Percentiles rank a stretch among this genome's conserved stretches.
Conservation (phyloP, 2,888 invertebrate genomes). For the Disparrhopalites patrizii region DNA sequence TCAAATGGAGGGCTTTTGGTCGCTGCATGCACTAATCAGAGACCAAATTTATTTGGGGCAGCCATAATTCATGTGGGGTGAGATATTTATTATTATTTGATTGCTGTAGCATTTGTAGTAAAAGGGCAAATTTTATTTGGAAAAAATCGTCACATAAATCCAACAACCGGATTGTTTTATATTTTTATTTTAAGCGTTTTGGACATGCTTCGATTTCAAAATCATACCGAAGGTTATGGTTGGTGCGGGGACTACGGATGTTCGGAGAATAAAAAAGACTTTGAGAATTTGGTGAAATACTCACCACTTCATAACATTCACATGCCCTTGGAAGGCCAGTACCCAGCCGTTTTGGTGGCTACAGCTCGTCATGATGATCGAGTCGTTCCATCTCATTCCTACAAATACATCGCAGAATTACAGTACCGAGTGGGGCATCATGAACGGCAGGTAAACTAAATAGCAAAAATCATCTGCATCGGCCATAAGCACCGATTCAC, state of each 20-base stretch:
- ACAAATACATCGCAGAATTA: constrained; percentile 88
- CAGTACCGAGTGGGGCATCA: constrained; percentile 67
- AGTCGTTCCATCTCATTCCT: constrained; percentile 93
- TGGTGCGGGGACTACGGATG: constrained; percentile 96
- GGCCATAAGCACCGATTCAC: too few species aligned
- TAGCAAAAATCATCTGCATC: too few species aligned
- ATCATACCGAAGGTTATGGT: constrained; percentile 94
- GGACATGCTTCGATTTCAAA: constrained; percentile 96
- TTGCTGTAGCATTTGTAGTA: too few species aligned
- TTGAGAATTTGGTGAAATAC: constrained; percentile 75
- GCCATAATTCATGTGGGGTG: constrained; percentile 92
- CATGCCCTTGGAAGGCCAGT: constrained; percentile 63
- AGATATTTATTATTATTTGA: constrained; percentile 41
- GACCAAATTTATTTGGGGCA: constrained; percentile 89
- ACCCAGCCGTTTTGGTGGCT: constrained; percentile 83
- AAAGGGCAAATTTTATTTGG: too few species aligned
- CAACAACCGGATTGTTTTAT: too few species aligned
- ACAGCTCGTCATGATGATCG: constrained; percentile 94
- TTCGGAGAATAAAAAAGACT: constrained; percentile 79
- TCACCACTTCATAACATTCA: constrained; percentile 92
- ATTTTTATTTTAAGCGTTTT: constrained; percentile 66
- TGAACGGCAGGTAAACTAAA: constrained; percentile 58
- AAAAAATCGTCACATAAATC: too few species aligned
- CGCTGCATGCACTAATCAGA: constrained; percentile 85
- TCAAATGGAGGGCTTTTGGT: constrained; percentile 13